phyloP scores from a whole-genome alignment of 2,888 invertebrate species.

The Tortrix viridana region DNA sequence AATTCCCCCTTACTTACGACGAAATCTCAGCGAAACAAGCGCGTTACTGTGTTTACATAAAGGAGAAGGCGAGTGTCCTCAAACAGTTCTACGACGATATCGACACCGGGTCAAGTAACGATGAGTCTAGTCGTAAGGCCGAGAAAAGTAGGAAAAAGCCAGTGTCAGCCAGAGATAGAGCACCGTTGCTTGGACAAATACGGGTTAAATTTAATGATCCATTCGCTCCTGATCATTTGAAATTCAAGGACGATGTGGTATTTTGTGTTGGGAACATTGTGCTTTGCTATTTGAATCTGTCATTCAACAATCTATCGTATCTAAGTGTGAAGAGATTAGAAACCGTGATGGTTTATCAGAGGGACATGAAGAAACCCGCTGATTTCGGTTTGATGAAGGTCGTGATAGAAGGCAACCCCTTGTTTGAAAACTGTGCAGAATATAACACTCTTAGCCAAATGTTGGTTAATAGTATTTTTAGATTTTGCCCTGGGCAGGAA shows the following conservation, averaged over 20 bases:
- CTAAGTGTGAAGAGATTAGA: constrained; percentile 51
- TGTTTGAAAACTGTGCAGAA: constrained; percentile 53
- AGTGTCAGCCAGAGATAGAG: constrained; percentile 46
- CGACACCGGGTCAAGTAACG: constrained; percentile 41
- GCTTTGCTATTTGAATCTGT: constrained; percentile 61
- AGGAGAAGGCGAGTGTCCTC: constrained; percentile 38
- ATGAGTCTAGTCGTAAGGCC: constrained; percentile 42
- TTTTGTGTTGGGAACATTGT: constrained; percentile 57
- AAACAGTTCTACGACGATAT: constrained; percentile 40
- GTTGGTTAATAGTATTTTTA: constrained; percentile 21
- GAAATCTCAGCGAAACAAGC: constrained; percentile 50
- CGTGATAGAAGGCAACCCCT: constrained; percentile 59
- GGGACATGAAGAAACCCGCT: constrained; percentile 39
- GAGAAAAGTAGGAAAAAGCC: constrained; percentile 36
- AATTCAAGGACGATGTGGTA: constrained; percentile 41
- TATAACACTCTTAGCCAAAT: constrained; percentile 41
- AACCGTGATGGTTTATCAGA: constrained; percentile 54
- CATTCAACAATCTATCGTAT: constrained; percentile 60
- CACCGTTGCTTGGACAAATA: no score
- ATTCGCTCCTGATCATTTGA: constrained; percentile 44
- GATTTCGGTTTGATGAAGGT: constrained; percentile 55
- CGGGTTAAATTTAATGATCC: constrained; percentile 56
- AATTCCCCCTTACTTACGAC: constrained; percentile 54
- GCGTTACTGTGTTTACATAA: constrained; percentile 45
- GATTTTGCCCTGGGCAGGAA: not conserved